Evolutionary conservation across 1,140 invertebrate genomes (phyloP).

Genomic region (Penaeus japonicus): DNA sequence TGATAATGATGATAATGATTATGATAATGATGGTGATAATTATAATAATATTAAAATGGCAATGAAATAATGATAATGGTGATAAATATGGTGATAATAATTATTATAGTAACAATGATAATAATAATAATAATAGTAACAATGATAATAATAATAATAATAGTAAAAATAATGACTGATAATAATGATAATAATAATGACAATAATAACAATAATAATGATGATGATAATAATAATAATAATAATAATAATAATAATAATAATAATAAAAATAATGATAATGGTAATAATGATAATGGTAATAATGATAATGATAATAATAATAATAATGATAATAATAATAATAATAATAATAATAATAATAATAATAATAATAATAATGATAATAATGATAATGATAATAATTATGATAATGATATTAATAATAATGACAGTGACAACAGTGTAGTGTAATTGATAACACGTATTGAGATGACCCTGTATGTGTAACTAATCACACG

Average conservation of each 20-base stretch:
- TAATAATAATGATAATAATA: conserved; percentile 26
- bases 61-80: neutral
- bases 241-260: too few species aligned
- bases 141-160: neutral
- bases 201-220: too few species aligned
- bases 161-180: neutral
- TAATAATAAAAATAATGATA: too few species aligned
- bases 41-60: neutral
- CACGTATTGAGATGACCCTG: too few species aligned
- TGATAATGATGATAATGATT: too few species aligned
- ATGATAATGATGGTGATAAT: neutral
- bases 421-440: neutral
- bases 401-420: conserved; percentile 3
- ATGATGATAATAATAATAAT: too few species aligned
- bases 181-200: too few species aligned
- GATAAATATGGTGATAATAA: too few species aligned
- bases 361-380: conserved; percentile 48
- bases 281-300: neutral
- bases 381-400: conserved; percentile 29
- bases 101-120: neutral
- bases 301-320: neutral
- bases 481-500: too few species aligned
- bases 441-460: neutral
- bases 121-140: neutral
- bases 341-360: conserved; percentile 49